Conservation (phyloP, 2,113 vertebrate genomes). For the Galemys pyrenaicus region DNA sequence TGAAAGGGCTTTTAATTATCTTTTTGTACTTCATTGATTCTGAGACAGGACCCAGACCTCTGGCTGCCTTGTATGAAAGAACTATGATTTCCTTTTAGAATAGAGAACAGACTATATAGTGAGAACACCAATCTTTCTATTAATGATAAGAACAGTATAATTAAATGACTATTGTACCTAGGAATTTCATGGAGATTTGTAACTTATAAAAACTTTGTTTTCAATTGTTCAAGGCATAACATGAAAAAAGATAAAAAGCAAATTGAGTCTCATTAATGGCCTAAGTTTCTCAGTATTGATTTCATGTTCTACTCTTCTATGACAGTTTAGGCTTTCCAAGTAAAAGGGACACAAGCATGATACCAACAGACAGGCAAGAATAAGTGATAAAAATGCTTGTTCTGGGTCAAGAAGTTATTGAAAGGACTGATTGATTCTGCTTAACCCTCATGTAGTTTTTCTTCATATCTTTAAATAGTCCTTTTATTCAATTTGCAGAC, state of each 20-base stretch:
- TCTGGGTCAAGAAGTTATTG: constrained; percentile 45
- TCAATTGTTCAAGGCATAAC: constrained; percentile 73
- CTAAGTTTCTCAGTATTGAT: neutral
- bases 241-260: constrained; percentile 67
- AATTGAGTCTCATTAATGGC: constrained; percentile 71
- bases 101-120: neutral
- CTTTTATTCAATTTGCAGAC: neutral
- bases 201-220: constrained; percentile 74
- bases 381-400: neutral
- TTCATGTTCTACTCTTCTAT: neutral
- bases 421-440: constrained; percentile 65
- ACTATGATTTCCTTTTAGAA: constrained; percentile 23
- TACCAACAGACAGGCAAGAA: neutral
- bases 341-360: constrained; percentile 44
- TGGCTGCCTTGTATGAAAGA: neutral
- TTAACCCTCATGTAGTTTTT: neutral
- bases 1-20: neutral
- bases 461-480: neutral
- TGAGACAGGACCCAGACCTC: neutral
- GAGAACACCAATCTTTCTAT: constrained; percentile 68
- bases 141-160: constrained; percentile 65
- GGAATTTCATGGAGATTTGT: constrained; percentile 28
- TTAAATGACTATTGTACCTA: constrained; percentile 75
- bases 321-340: constrained; percentile 33
- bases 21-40: neutral